Evolutionary conservation across 2,888 invertebrate genomes (phyloP), one percentile per base, ranked within the genome.

Genomic region (Eilema depressum): DNA sequence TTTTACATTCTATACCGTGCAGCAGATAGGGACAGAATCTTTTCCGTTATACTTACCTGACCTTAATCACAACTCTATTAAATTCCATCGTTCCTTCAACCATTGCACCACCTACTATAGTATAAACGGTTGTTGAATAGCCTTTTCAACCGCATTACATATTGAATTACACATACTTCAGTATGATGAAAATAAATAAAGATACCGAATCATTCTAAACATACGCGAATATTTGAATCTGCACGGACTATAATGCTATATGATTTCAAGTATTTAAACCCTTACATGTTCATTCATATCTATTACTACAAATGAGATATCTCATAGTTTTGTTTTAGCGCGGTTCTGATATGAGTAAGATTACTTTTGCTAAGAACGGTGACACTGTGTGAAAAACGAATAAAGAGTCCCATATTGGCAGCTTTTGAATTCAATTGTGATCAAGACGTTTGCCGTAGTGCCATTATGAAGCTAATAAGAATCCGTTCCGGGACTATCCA

Each of bases 21-120:
- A 73, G 76, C 73, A 71, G 74, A 73, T 59, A 68, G 74, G 75
- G 77, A 79, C 71, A 74, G 72, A 73, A 71, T 73, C 66, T 69
- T 69, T 74, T 82, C 70, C 63, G n/a, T 53, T 53, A 53, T 53
- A 53, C 53, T 53, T 53, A 81, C 80, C 75, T 63, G 65, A 62
- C 63, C 66, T 75, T 74, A 79, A 73, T 80, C 80, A 82, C 82
- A 80, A 82, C 75, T 70, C 77, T 76, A 63, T 30, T 71, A 68
- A 75, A 75, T 79, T 81, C 65, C 70, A 70, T 78, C 62, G 70
- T 72, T 78, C 66, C 62, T 57, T 37, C 57, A 28, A 60, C 23
- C 8, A 28, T 20, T 41, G 47, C 61, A 47, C 53, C 53, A 53
- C 17, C 59, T 20, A 57, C 37, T 59, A 20, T 26, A 20, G 25